A percentile compares a stretch with the other conserved stretches of the same genome.
Evolutionary conservation across 2,888 invertebrate genomes (phyloP).

Genomic region (Cheilosia impressa): DNA sequence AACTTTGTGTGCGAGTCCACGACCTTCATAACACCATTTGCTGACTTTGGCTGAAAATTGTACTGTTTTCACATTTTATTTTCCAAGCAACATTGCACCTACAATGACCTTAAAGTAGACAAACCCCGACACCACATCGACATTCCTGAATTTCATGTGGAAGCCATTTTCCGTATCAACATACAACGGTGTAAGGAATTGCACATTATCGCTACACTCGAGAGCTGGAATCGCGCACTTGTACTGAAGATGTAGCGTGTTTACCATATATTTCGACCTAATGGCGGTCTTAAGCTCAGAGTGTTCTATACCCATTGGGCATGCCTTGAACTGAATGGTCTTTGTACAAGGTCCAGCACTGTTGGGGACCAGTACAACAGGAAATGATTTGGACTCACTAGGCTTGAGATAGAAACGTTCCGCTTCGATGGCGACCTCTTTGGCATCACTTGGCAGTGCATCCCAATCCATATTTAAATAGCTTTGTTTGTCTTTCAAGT

Average conservation of each 20-base stretch:
- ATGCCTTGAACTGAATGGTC: slow-evolving; percentile 78
- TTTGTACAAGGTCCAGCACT: slow-evolving; percentile 78
- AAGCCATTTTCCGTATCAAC: slow-evolving; percentile 79
- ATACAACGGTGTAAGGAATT: slow-evolving; percentile 77
- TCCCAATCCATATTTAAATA: slow-evolving; percentile 81
- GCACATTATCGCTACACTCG: slow-evolving; percentile 76
- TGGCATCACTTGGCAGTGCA: slow-evolving; percentile 79
- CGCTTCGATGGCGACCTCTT: slow-evolving; percentile 80
- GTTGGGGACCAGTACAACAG: slow-evolving; percentile 80
- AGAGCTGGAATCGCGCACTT: slow-evolving; percentile 79
- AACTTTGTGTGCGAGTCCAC: slow-evolving; percentile 79
- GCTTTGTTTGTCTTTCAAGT: slow-evolving; percentile 78
- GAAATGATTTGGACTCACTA: slow-evolving; percentile 79
- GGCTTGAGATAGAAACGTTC: slow-evolving; percentile 80
- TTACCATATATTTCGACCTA: slow-evolving; percentile 77
- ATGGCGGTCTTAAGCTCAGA: slow-evolving; percentile 63
- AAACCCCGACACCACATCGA: slow-evolving; percentile 79
- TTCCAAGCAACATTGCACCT: slow-evolving; percentile 41
- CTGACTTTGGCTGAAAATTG: slow-evolving; percentile 73
- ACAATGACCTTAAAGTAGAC: slow-evolving; percentile 80
- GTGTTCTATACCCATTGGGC: slow-evolving; percentile 75
- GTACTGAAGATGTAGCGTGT: slow-evolving; percentile 79
- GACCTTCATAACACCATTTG: slow-evolving; percentile 77
- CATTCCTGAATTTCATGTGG: slow-evolving; percentile 78
- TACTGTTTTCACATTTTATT: not conserved